Evolutionary conservation across 1,140 invertebrate species (phyloP), one percentile per base, ranked within the genome.

Genomic region (Ceratosolen fusciceps): DNA sequence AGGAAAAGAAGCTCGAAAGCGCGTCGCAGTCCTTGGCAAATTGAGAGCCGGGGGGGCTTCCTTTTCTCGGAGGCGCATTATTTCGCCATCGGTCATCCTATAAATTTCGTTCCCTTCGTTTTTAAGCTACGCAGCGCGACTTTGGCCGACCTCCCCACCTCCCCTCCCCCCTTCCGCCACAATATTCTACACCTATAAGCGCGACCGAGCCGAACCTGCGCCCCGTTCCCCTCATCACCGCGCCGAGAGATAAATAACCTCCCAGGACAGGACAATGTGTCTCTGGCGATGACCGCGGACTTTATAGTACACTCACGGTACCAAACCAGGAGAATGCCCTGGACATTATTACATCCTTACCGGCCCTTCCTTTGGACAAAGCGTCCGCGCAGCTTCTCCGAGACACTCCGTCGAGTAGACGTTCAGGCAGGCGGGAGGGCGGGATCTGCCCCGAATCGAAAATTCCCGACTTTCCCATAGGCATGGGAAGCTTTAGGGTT

Each of bases 191-290:
- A 70, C 67, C 24, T 83, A 81, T 74, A 74, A 31, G 58, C 62
- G 78, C 5, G 24, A 71, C 52, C 54, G 60, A 47, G 54, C 47
- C 24, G 24, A 56, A 16, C 68, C 43, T n/a, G n/a, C n/a, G n/a
- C n/a, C n/a, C n/a, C n/a, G n/a, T n/a, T n/a, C n/a, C n/a, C n/a
- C n/a, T n/a, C n/a, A n/a, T n/a, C n/a, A n/a, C 58, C 52, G 56
- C 81, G 78, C 49, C 77, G 71, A 77, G 72, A 82, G 82, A 83
- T 84, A 83, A 84, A 84, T 83, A 85, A 85, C 81, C 76, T 81
- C 73, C 58, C 34, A 70, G 75, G 85, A 83, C 74, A 85, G 81
- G 82, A 84, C 85, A 86, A 85, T 84, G 83, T 87, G 83, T 80
- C 77, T 81, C 77, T 81, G 81, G 72, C 81, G 83, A 79, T 72